Evolutionary conservation across 2,113 vertebrate species (phyloP), one percentile per base, ranked within the genome.

Genomic region (Leptosomus discolor): DNA sequence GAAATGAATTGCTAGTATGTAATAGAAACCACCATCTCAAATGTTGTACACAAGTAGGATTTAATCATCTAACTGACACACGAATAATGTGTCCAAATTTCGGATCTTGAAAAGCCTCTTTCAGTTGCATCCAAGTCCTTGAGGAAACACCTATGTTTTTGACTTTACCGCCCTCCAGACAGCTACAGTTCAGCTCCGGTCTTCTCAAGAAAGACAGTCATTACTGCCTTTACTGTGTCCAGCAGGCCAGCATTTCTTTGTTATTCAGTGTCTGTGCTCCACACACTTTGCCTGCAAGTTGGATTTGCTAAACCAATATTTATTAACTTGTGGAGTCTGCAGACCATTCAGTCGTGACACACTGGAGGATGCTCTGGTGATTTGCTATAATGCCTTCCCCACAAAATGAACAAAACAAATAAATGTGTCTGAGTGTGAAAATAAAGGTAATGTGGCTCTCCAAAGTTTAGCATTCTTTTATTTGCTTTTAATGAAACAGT

Each of bases 161-260:
- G n/a, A 54, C 41, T 65, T 74, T 80, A 81, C 22, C 5, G 9
- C 3, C 7, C 12, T 61, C 48, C 34, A 93, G 57, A 57, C 14
- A 51, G 11, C 26, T 60, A 23, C 30, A 48, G 29, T 78, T 92
- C 56, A 34, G 23, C 43, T 75, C 61, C 1, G 0, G 39, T 12
- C 7, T 39, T 63, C 69, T 60, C 24, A 54, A 60, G 54, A 93
- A 46, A 57, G 39, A 12, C 20, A 61, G 7, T 41, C 23, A 43
- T 88, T 82, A 37, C 51, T 43, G 30, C 7, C 4, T 50, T 69
- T 77, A 20, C 29, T 65, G 32, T 2, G 4, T 2, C 0, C 0
- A 91, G 24, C 12, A 65, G 20, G 21, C 24, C 75, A 76, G 8
- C 10, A 9, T 61, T 94, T 83, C 57, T 17, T 32, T 58, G 18